Evolutionary conservation across 2,797 vertebrate genomes (phyloP).

Genomic region (Anguilla obscura): DNA sequence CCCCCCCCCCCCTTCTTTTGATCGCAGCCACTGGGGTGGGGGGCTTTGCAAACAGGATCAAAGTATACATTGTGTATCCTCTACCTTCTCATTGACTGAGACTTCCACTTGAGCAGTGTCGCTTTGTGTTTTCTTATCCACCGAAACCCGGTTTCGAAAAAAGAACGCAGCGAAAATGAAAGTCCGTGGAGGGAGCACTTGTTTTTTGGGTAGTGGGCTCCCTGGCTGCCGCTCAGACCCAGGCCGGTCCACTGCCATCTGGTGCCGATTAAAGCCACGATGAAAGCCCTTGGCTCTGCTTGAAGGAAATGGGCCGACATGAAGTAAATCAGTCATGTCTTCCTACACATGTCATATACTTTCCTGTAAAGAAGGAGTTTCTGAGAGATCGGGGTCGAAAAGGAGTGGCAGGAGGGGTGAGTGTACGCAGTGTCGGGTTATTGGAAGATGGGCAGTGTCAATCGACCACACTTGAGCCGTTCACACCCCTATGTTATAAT

Average conservation of each 20-base stretch:
- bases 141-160: conserved; percentile 12
- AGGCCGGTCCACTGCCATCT: conserved; percentile 59
- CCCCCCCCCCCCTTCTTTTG: conserved; percentile 46
- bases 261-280: conserved; percentile 58
- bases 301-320: conserved; percentile 41
- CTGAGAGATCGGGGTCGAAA: background rate
- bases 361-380: conserved; percentile 41
- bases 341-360: conserved; percentile 34
- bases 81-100: conserved; percentile 3
- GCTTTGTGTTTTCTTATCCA: conserved; percentile 34
- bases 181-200: conserved; percentile 31
- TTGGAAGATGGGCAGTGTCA: background rate
- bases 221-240: conserved; percentile 41
- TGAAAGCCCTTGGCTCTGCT: conserved; percentile 44
- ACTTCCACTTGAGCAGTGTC: conserved; percentile 39
- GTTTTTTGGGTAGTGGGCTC: conserved; percentile 33
- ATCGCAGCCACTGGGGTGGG: conserved; percentile 40
- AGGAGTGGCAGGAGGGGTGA: conserved; percentile 4
- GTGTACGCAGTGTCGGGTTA: background rate
- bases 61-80: conserved; percentile 39
- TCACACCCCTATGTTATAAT: background rate
- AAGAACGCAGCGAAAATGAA: background rate
- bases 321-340: conserved; percentile 51
- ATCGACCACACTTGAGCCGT: background rate
- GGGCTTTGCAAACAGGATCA: conserved; percentile 50